Base-by-base conservation (phyloP, 1,140 invertebrate species). In the Bicyclus anynana region DNA sequence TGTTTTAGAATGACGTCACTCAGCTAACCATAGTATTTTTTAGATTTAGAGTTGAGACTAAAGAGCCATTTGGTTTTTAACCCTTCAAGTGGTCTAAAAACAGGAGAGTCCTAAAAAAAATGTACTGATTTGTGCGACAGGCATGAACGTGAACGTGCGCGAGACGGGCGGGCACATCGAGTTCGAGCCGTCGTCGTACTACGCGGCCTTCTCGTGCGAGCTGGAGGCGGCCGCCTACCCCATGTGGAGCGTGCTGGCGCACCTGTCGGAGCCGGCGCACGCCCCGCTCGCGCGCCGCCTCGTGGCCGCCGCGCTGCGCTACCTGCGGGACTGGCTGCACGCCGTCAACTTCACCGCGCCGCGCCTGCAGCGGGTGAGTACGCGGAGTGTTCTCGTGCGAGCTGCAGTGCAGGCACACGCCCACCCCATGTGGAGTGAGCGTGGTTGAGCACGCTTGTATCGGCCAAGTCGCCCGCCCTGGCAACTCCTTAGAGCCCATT, bases 131-230 rank as follows among this genome's bases (percentile, higher is more conserved):
- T 27, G 5, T 27, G 26, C 10, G 3, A 7, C 69, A 95, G 95
- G 96, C 40, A 98, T 98, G 97, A 98, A 98, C 89, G 94, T 98
- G 7, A 99, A 99, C 89, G 92, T 95, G 56, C 91, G 96, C 60
- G 97, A 98, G 84, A 89, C 97, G 47, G 93, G 91, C 69, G 94
- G 96, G 46, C 97, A 98, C 87, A 94, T 98, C n/a, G 97, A 99
- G 91, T 98, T 97, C 89, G 97, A 99, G 81, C 96, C 97, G 12
- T 97, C 97, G 57, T 97, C 96, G 0, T 99, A 99, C 89, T 98
- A 98, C 89, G 96, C 97, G 40, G 97, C 97, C 0, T 99, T 98
- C 89, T 97, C 96, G 53, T 97, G 97, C 51, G 98, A 99, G 90
- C 89, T 99, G 58, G 97, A 99, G 89, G 97, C 97, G 6, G 97